Conservation (phyloP, 2,113 vertebrate species). For the Tauraco erythrolophus region DNA sequence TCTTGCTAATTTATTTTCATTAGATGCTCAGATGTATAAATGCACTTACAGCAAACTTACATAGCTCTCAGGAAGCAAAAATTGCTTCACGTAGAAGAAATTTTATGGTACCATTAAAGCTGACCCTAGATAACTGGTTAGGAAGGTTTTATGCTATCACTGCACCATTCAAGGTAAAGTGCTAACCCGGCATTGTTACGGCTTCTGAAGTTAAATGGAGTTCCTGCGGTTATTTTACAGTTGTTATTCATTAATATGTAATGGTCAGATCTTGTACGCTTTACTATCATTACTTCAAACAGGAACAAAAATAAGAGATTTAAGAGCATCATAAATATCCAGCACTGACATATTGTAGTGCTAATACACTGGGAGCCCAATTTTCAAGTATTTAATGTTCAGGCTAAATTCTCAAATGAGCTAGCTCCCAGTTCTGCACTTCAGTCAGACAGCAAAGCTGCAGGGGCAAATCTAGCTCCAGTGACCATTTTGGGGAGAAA, state of each 20-base stretch:
- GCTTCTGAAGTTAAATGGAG: background rate
- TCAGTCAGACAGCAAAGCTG: background rate
- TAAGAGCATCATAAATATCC: background rate
- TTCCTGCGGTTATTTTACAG: background rate
- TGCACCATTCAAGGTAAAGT: background rate
- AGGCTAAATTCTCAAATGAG: background rate
- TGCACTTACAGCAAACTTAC: constrained; percentile 10
- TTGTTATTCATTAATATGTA: background rate
- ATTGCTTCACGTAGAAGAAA: background rate
- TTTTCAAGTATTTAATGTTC: background rate
- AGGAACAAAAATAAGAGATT: background rate
- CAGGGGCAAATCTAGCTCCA: background rate
- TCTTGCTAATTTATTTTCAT: constrained; percentile 22
- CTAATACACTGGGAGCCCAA: background rate
- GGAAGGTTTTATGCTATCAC: background rate
- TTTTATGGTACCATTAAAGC: constrained; percentile 22
- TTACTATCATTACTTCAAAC: background rate
- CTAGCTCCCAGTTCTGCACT: background rate
- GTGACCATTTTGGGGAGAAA: background rate
- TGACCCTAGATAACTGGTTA: constrained; percentile 8
- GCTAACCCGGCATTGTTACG: background rate
- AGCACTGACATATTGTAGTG: background rate
- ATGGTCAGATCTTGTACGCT: background rate
- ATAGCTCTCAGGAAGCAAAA: background rate
- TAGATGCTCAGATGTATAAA: background rate